Evolutionary conservation across 2,888 invertebrate genomes (phyloP).

Genomic region (Pterobdella sp.): DNA sequence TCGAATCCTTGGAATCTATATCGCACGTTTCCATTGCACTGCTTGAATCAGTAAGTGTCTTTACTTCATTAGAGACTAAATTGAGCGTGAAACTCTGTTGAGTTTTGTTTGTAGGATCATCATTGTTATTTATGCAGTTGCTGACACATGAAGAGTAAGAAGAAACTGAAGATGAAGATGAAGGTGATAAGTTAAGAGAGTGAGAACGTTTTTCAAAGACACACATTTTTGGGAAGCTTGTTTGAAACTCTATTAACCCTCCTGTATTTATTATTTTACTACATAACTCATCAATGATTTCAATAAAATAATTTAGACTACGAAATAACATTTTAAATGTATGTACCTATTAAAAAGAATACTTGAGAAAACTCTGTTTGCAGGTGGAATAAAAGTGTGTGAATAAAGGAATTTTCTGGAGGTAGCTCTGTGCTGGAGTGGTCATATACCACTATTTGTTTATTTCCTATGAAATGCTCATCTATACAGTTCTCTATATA

Average conservation of each 20-base stretch:
- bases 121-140: too few species aligned
- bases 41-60: too few species aligned
- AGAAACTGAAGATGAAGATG: not conserved
- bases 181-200: not conserved
- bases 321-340: not conserved
- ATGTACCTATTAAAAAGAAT: not conserved
- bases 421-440: not conserved
- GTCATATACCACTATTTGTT: not conserved
- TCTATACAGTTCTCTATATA: too few species aligned
- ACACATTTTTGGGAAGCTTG: not conserved
- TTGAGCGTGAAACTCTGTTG: too few species aligned
- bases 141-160: not conserved
- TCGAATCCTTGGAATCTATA: too few species aligned
- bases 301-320: too few species aligned
- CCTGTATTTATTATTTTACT: not conserved
- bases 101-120: too few species aligned
- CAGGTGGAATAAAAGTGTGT: not conserved
- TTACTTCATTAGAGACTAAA: too few species aligned
- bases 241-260: not conserved
- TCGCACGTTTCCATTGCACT: too few species aligned
- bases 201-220: conserved; percentile 10
- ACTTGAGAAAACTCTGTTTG: not conserved
- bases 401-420: not conserved
- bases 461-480: too few species aligned
- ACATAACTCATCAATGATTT: too few species aligned